A percentile compares a stretch with the other conserved stretches of the same genome.
Evolutionary conservation across 2,797 vertebrate genomes (phyloP).

Genomic region (Sphaeramia orbicularis): DNA sequence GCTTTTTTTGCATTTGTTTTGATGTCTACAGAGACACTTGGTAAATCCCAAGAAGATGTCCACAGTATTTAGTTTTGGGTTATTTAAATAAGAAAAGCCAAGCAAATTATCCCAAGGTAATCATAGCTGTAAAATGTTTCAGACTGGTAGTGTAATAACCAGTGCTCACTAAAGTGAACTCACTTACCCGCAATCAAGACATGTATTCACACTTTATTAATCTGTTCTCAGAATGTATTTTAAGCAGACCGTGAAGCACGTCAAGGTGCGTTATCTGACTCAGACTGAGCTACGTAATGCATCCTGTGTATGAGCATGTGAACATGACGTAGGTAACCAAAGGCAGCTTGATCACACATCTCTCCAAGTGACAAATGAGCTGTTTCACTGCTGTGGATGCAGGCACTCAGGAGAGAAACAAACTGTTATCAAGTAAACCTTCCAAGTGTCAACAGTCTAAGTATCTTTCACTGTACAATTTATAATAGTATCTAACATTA

Average conservation of each 20-base stretch:
- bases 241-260: not conserved
- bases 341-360: not conserved
- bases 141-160: not conserved
- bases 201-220: not conserved
- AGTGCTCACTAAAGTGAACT: not conserved
- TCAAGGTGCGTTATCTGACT: not conserved
- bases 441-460: too few relatives aligned
- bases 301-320: not conserved
- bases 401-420: not conserved
- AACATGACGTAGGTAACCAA: not conserved
- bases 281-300: slow-evolving; percentile 13
- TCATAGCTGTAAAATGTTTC: too few relatives aligned
- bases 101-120: too few relatives aligned
- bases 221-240: not conserved
- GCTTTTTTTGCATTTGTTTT: too few relatives aligned
- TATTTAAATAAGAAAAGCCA: too few relatives aligned
- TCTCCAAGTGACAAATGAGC: not conserved
- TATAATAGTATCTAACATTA: too few relatives aligned
- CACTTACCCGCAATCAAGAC: not conserved
- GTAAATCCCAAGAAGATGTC: too few relatives aligned
- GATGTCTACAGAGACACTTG: not conserved
- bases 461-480: too few relatives aligned
- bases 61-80: too few relatives aligned
- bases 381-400: not conserved
- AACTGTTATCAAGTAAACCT: not conserved